These are phyloP conservation scores for Drosophila micromelanica DNA, from an alignment of 1,140 invertebrate genomes.

Conservation along the genomic window DNA sequence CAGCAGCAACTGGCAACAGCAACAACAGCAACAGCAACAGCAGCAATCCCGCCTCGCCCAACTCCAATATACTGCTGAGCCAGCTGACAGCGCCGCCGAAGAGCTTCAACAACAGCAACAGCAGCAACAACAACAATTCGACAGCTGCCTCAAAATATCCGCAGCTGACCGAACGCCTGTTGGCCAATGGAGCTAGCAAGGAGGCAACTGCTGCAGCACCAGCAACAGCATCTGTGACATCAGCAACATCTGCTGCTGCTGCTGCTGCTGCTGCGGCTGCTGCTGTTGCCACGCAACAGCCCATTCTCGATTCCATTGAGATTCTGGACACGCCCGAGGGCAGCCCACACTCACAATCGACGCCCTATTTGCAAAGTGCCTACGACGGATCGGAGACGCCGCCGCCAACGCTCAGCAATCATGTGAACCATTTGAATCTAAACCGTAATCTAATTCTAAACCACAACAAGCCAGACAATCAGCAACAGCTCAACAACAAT, in stretches of 20 bases:
- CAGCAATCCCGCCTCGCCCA: conserved; percentile 32
- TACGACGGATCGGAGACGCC: conserved; percentile 39
- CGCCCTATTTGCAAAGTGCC: conserved; percentile 43
- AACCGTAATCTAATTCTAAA: conserved; percentile 34
- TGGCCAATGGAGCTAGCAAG: conserved; percentile 65
- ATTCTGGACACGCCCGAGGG: conserved; percentile 79
- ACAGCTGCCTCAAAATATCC: conserved; percentile 65
- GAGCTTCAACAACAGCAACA: conserved; percentile 46
- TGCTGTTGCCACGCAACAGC: conserved; percentile 17
- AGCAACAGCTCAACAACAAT: conserved; percentile 57
- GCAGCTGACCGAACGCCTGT: conserved; percentile 70
- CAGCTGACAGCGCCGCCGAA: conserved; percentile 71
- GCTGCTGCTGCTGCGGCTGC: background rate
- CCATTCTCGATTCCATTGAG: conserved; percentile 77
- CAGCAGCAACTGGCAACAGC: background rate
- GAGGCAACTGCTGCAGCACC: conserved; percentile 1
- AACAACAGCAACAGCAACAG: background rate
- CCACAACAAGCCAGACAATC: conserved; percentile 44
- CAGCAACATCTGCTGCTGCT: conserved; percentile 1
- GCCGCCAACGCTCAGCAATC: conserved; percentile 49
- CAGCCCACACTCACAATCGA: conserved; percentile 64
- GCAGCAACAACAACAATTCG: conserved; percentile 23
- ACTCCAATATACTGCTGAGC: conserved; percentile 64
- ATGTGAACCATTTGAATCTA: conserved; percentile 40
- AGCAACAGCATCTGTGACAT: background rate